These are phyloP conservation scores for Nicator chloris DNA, from an alignment of 2,113 vertebrate species.

Conservation along the genomic window DNA sequence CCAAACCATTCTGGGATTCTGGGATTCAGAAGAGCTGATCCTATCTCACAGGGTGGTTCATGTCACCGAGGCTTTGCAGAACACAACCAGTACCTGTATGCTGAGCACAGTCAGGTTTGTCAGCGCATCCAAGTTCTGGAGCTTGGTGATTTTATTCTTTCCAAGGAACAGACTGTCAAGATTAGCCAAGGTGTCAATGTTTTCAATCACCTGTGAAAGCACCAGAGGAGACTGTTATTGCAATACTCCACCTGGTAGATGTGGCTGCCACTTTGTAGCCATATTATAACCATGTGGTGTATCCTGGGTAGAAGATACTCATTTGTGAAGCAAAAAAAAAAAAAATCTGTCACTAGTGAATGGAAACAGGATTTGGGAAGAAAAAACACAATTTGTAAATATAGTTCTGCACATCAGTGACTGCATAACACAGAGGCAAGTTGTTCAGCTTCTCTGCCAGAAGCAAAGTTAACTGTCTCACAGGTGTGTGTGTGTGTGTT, in stretches of 20 bases:
- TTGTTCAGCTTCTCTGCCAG: neutral
- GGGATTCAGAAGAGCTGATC: neutral
- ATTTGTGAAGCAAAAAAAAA: neutral
- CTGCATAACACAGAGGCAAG: neutral
- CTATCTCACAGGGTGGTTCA: neutral
- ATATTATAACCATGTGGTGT: neutral
- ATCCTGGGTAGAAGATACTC: neutral
- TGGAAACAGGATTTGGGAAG: neutral
- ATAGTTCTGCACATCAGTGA: neutral
- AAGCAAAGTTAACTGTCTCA: neutral
- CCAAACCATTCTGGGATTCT: neutral
- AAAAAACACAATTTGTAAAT: neutral
- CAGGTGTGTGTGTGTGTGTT: neutral
- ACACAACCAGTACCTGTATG: slow-evolving; percentile 84
- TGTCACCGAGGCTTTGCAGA: neutral
- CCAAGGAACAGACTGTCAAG: slow-evolving; percentile 95
- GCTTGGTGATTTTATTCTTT: slow-evolving; percentile 97
- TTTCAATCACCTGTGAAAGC: slow-evolving; percentile 85
- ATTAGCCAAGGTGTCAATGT: slow-evolving; percentile 82
- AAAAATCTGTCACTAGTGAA: neutral
- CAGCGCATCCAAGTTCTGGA: slow-evolving; percentile 92
- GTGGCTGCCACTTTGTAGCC: neutral
- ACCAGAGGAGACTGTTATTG: neutral
- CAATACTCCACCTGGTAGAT: neutral
- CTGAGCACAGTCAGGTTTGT: slow-evolving; percentile 92